A percentile compares a stretch with the other conserved stretches of the same genome.
phyloP scores from a whole-genome alignment of 2,888 invertebrate genomes.

The Nephrocerus scutellatus region DNA sequence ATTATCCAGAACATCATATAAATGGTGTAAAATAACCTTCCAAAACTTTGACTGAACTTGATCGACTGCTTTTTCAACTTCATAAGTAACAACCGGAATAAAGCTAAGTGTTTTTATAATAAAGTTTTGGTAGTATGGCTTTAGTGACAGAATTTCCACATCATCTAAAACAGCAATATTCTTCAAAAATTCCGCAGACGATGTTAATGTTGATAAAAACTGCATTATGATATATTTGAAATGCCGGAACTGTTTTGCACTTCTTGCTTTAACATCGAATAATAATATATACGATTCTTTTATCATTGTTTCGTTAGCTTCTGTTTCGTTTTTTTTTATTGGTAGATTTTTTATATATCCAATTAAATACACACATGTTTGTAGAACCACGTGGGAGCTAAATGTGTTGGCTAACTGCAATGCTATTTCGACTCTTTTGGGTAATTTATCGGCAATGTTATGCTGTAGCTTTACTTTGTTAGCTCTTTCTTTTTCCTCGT shows the following conservation, averaged over 20 bases:
- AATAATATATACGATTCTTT: slow-evolving; percentile 39
- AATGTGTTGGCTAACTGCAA: slow-evolving; percentile 62
- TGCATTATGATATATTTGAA: slow-evolving; percentile 75
- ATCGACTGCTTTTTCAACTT: slow-evolving; percentile 52
- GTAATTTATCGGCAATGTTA: slow-evolving; percentile 45
- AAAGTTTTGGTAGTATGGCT: slow-evolving; percentile 59
- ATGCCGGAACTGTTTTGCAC: slow-evolving; percentile 71
- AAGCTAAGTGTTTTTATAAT: slow-evolving; percentile 63
- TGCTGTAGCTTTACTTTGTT: slow-evolving; percentile 34
- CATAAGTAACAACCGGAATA: slow-evolving; percentile 59
- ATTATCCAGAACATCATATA: slow-evolving; percentile 73
- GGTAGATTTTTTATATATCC: slow-evolving; percentile 62
- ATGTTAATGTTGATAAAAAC: slow-evolving; percentile 63
- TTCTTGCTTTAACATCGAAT: slow-evolving; percentile 59
- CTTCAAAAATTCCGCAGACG: slow-evolving; percentile 62
- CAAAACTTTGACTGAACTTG: slow-evolving; percentile 63
- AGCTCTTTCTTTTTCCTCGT: slow-evolving; percentile 50
- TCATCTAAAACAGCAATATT: slow-evolving; percentile 53
- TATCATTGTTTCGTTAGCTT: slow-evolving; percentile 43
- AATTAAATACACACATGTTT: slow-evolving; percentile 61
- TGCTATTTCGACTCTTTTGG: slow-evolving; percentile 60
- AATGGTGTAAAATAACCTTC: slow-evolving; percentile 71
- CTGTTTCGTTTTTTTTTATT: slow-evolving; percentile 42
- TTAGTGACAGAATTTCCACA: slow-evolving; percentile 52
- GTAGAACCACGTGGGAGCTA: slow-evolving; percentile 55